Percentiles rank a stretch among this genome's conserved stretches.
Conservation (phyloP, 1,140 invertebrate species). For the Meloidogyne floridensis region DNA sequence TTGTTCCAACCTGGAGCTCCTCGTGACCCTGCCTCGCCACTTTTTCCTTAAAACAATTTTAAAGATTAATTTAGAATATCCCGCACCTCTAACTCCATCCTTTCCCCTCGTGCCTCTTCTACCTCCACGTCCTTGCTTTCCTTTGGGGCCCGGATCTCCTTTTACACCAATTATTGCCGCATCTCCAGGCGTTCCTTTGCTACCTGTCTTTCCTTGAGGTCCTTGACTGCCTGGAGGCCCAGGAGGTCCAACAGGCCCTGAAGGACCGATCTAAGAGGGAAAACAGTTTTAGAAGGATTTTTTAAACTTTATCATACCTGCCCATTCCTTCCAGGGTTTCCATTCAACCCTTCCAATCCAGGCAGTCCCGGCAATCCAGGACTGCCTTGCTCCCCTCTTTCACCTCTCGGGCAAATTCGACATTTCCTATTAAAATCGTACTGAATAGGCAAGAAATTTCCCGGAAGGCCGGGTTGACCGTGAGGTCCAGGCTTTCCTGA, state of each 20-base stretch:
- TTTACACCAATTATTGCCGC: conserved; percentile 16
- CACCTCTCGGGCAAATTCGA: conserved; percentile 19
- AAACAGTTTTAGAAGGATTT: background rate
- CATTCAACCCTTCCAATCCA: background rate
- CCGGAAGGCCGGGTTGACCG: background rate
- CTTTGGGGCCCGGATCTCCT: background rate
- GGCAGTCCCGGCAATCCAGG: background rate
- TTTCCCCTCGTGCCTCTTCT: background rate
- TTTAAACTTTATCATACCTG: background rate
- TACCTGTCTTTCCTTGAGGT: background rate
- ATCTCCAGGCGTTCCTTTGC: conserved; percentile 6
- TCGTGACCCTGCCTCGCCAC: background rate
- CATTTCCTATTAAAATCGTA: conserved; percentile 12
- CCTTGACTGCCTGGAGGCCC: background rate
- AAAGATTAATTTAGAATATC: background rate
- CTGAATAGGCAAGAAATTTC: conserved; percentile 1
- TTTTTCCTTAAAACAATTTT: background rate
- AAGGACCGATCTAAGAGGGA: background rate
- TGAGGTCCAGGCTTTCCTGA: background rate
- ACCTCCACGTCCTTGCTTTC: background rate
- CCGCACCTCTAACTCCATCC: conserved; percentile 5
- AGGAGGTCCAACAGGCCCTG: background rate
- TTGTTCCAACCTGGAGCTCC: background rate
- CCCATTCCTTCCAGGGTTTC: background rate
- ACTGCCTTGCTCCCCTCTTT: background rate